Conservation (phyloP, 35 echinoderm and acorn worm genomes). For the Eucidaris tribuloides region DNA sequence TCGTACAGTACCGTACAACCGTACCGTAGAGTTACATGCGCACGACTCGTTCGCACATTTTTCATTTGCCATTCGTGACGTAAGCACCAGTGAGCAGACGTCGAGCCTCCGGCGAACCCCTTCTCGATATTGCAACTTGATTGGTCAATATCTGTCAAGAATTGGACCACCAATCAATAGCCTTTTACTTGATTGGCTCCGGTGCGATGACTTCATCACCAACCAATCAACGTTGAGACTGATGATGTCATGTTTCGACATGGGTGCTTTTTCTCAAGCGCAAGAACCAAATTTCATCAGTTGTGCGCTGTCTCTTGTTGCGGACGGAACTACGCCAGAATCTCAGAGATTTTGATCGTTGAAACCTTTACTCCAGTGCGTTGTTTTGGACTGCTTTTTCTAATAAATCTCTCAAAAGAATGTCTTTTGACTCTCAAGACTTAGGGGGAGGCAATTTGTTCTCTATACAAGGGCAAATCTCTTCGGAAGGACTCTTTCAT, state of each 20-base stretch:
- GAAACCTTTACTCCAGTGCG: neutral
- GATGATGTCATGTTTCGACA: neutral
- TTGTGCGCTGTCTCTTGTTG: constrained; percentile 24
- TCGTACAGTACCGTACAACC: too few relatives aligned
- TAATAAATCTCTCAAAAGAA: neutral
- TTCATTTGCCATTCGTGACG: too few relatives aligned
- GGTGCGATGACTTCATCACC: neutral
- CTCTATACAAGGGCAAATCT: neutral
- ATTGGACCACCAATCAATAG: too few relatives aligned
- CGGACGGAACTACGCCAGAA: constrained; percentile 19
- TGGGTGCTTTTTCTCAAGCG: neutral
- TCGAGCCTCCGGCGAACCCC: too few relatives aligned
- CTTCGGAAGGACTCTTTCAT: neutral
- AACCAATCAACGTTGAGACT: neutral
- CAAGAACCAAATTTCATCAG: neutral
- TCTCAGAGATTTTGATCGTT: too few relatives aligned
- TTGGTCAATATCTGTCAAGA: too few relatives aligned
- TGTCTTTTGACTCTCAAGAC: constrained; percentile 5
- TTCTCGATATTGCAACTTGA: too few relatives aligned
- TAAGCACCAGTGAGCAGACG: too few relatives aligned
- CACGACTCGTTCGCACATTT: too few relatives aligned
- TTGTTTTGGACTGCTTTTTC: neutral
- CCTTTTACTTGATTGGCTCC: too few relatives aligned
- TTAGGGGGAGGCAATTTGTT: neutral
- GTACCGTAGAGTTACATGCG: too few relatives aligned